Conservation (phyloP, 1,140 invertebrate genomes). For the Hypsibius dujardini region DNA sequence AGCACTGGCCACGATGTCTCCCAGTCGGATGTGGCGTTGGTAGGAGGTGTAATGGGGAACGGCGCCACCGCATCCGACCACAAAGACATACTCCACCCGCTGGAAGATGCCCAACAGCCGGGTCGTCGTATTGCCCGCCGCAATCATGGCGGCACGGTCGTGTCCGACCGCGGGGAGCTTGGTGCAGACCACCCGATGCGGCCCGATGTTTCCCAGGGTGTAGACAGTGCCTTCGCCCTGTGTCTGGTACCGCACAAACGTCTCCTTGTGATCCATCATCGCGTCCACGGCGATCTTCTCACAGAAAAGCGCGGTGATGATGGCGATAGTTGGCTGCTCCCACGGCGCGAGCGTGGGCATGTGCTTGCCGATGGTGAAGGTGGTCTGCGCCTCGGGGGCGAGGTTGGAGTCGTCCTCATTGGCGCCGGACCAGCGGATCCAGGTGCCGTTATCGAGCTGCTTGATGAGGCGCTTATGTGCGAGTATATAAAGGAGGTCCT, state of each 20-base stretch:
- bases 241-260: constrained; percentile 88
- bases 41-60: constrained; percentile 95
- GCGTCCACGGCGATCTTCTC: constrained; percentile 97
- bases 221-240: constrained; percentile 95
- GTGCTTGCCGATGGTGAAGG: constrained; percentile 50
- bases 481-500: constrained; percentile 24
- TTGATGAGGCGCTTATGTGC: constrained; percentile 24
- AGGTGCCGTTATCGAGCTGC: constrained; percentile 26
- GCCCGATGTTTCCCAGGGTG: constrained; percentile 87
- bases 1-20: constrained; percentile 82
- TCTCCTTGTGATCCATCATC: constrained; percentile 95
- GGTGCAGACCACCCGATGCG: constrained; percentile 83
- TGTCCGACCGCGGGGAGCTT: constrained; percentile 89
- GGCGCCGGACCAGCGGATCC: constrained; percentile 23
- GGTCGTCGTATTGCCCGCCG: constrained; percentile 85
- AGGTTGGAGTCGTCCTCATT: neutral
- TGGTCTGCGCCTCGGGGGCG: constrained; percentile 19
- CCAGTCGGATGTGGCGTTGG: constrained; percentile 72
- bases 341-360: constrained; percentile 75
- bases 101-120: constrained; percentile 49
- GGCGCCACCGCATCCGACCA: constrained; percentile 86
- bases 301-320: constrained; percentile 90
- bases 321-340: constrained; percentile 89
- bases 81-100: constrained; percentile 83
- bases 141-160: constrained; percentile 75